Percentiles rank a stretch among this genome's conserved stretches.
Conservation (phyloP, 2,888 invertebrate genomes). For the Palloptera scutellata region DNA sequence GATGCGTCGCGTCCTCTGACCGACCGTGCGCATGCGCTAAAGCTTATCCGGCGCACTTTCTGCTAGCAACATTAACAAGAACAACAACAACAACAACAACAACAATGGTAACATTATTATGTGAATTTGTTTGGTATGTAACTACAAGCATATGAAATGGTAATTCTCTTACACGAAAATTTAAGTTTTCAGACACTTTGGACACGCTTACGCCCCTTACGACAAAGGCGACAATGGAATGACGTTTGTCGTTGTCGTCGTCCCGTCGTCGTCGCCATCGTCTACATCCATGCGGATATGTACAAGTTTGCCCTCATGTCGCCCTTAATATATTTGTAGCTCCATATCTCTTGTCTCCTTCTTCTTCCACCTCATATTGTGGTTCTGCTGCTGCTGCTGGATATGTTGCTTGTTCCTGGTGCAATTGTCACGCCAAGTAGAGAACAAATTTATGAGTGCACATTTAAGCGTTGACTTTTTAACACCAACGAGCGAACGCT, state of each 20-base stretch:
- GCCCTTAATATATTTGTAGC: slow-evolving; percentile 1
- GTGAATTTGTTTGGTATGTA: not conserved
- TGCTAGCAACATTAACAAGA: slow-evolving; percentile 35
- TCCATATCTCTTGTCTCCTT: no score
- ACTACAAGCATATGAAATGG: not conserved
- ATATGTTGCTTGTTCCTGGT: slow-evolving; percentile 53
- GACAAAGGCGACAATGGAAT: slow-evolving; percentile 45
- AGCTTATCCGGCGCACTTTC: not conserved
- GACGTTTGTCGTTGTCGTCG: slow-evolving; percentile 41
- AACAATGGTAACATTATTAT: slow-evolving; percentile 49
- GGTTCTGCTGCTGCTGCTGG: not conserved
- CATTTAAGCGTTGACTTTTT: slow-evolving; percentile 49
- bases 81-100: slow-evolving; percentile 57
- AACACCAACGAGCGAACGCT: slow-evolving; percentile 11
- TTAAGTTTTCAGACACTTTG: slow-evolving; percentile 21
- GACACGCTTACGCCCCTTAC: slow-evolving; percentile 40
- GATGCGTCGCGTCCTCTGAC: slow-evolving; percentile 17
- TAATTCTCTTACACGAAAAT: not conserved
- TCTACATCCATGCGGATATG: slow-evolving; percentile 19
- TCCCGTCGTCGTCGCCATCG: slow-evolving; percentile 37
- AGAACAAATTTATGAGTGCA: slow-evolving; percentile 63
- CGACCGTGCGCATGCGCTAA: slow-evolving; percentile 12
- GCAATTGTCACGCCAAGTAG: slow-evolving; percentile 62
- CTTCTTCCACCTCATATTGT: no score
- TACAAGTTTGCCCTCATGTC: not conserved